Conservation (phyloP, 2,113 vertebrate genomes). For the Accipiter cooperii region DNA sequence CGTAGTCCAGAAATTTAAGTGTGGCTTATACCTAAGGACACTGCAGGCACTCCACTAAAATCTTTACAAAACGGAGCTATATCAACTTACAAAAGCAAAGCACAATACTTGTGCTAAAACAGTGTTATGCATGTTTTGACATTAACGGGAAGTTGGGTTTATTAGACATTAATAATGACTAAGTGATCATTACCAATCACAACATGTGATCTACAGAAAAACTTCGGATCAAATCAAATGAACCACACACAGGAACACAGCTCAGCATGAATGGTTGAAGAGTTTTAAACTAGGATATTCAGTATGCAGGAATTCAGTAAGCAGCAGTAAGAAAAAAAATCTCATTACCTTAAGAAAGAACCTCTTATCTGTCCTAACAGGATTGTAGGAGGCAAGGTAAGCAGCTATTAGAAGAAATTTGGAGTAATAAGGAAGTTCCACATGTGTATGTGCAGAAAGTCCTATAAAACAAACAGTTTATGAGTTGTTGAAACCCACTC, state of each 20-base stretch:
- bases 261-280: neutral
- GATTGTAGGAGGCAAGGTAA: constrained; percentile 96
- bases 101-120: neutral
- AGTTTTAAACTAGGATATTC: neutral
- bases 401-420: constrained; percentile 96
- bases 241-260: neutral
- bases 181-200: neutral
- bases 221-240: neutral
- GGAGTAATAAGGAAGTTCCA: constrained; percentile 96
- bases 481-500: neutral
- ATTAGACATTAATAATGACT: neutral
- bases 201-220: neutral
- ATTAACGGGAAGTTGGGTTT: neutral
- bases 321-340: neutral
- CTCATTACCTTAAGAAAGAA: constrained; percentile 92
- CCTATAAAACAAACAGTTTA: constrained; percentile 63
- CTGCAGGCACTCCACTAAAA: neutral
- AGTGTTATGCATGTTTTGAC: neutral
- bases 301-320: neutral
- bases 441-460: constrained; percentile 89
- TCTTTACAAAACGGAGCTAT: neutral
- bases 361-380: constrained; percentile 91
- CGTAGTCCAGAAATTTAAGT: neutral
- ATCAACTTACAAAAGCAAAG: neutral
- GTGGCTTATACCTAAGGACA: neutral